Base-by-base conservation (phyloP, 2,797 vertebrate species). In the Helarctos malayanus region DNA sequence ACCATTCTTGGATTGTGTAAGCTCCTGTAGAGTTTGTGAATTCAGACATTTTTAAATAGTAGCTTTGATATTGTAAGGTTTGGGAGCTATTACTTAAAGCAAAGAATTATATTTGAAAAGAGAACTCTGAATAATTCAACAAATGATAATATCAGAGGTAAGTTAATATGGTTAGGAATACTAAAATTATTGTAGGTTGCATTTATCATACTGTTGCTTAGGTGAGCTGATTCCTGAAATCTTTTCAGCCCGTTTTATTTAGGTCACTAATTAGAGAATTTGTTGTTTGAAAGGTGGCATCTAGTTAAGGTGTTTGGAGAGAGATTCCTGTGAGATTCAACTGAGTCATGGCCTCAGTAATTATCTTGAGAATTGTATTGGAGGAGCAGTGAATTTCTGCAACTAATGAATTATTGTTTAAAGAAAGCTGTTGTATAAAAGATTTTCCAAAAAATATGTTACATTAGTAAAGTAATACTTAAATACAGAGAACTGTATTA, bases 261-360 rank as follows among this genome's bases (percentile, higher is more conserved):
- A 97, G 75, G 85, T 91, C 89, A 94, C 82, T 97, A 97, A 97
- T 96, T 98, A 96, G 75, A 97, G 75, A 95, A 91, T 94, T 95
- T 92, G 78, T 97, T 97, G 91, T 95, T 97, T 97, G 94, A 82
- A 95, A 96, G 68, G 79, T 88, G 35, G 35, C 71, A 88, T 94
- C 80, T 95, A 93, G 45, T 94, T 95, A 94, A 92, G 84, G 84
- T 97, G 81, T 86, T 96, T 90, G 71, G 78, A 75, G 75, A 94
- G 69, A 95, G 94, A 96, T 90, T 96, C 93, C 85, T 95, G 76
- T 97, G 96, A 97, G 96, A 91, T 94, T 96, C 68, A 93, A 21
- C 84, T 94, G 69, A 97, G 92, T 96, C 93, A 75, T 89, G 32
- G 85, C 94, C 81, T 97, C 35, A 88, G 65, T 89, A 90, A 95